Evolutionary conservation across 2,113 vertebrate genomes (phyloP).

Genomic region (Tiliqua scincoides): DNA sequence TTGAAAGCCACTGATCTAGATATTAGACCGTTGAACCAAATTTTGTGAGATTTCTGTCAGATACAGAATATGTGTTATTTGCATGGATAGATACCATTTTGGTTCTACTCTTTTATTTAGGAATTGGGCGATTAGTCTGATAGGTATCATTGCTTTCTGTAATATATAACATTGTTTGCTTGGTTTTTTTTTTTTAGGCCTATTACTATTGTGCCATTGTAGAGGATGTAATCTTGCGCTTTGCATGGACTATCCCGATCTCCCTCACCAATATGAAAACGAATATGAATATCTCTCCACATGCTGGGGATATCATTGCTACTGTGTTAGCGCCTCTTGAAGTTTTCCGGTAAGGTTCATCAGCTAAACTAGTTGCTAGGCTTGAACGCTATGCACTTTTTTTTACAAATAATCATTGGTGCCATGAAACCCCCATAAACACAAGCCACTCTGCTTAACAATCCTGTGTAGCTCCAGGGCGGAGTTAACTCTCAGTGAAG

Average conservation of each 20-base stretch:
- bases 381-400: background rate
- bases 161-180: background rate
- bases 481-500: too few species aligned
- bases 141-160: background rate
- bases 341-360: conserved; percentile 90
- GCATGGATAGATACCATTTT: background rate
- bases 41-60: background rate
- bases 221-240: conserved; percentile 94
- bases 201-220: conserved; percentile 98
- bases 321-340: conserved; percentile 95
- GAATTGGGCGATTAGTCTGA: background rate
- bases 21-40: background rate
- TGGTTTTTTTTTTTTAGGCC: conserved; percentile 78
- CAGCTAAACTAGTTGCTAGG: background rate
- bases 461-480: background rate
- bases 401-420: background rate
- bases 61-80: background rate
- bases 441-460: background rate
- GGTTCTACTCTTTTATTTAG: background rate
- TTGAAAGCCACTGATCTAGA: too few species aligned
- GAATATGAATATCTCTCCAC: conserved; percentile 77
- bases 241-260: conserved; percentile 96
- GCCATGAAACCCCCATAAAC: background rate
- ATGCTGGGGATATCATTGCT: conserved; percentile 85
- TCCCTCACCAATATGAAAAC: too few species aligned